A percentile compares a stretch with the other conserved stretches of the same genome.
Evolutionary conservation across 2,113 vertebrate genomes (phyloP).

Genomic region (Arizona elegans): DNA sequence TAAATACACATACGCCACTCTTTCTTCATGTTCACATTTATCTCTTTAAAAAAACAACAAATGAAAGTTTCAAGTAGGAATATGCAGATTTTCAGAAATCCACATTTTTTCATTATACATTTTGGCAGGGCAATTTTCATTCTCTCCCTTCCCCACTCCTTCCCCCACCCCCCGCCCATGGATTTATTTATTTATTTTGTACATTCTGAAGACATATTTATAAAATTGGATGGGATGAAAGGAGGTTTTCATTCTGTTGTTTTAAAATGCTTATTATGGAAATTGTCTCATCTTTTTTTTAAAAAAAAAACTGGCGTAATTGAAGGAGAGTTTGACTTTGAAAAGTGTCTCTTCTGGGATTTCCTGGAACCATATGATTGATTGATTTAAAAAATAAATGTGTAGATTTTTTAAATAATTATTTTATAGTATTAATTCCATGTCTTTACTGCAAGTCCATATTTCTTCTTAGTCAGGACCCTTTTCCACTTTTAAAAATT

Average conservation of each 20-base stretch:
- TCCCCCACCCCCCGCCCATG: too few species aligned
- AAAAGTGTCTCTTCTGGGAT: not conserved
- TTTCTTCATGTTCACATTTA: slow-evolving; percentile 9
- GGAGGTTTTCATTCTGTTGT: not conserved
- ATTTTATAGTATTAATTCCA: not conserved
- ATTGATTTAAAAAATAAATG: not conserved
- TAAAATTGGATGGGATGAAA: not conserved
- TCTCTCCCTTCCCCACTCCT: not conserved
- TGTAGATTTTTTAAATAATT: not conserved
- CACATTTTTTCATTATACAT: not conserved
- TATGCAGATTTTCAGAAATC: not conserved
- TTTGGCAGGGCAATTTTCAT: not conserved
- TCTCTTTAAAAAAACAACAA: not conserved
- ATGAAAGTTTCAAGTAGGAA: not conserved
- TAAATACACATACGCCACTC: not conserved
- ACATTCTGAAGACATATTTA: not conserved
- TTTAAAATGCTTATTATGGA: not conserved
- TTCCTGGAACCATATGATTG: not conserved
- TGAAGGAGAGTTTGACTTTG: not conserved
- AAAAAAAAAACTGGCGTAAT: not conserved
- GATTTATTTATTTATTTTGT: not conserved
- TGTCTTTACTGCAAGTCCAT: not conserved
- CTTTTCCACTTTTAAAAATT: not conserved
- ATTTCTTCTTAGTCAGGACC: not conserved
- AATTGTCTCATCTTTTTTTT: not conserved